Percentiles rank a stretch among this genome's conserved stretches.
Evolutionary conservation across 1,140 invertebrate genomes (phyloP).

Genomic region (Stegodyphus dumicola): DNA sequence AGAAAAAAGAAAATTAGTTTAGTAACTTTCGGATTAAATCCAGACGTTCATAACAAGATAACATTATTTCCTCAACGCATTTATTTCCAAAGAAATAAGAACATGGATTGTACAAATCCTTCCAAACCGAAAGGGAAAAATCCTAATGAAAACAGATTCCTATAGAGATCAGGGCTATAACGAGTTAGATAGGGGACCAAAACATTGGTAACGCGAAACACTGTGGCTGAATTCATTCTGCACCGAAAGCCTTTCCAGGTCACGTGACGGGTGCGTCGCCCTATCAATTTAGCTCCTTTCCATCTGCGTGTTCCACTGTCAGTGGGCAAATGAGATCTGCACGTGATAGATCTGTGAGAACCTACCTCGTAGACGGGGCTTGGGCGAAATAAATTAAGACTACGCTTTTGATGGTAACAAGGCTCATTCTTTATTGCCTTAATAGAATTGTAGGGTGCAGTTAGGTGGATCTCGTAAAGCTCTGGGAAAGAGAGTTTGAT

Average conservation of each 20-base stretch:
- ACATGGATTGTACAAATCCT: too few relatives aligned
- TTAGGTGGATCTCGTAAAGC: not conserved
- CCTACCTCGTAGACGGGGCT: not conserved
- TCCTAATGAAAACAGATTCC: constrained; percentile 21
- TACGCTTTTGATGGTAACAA: constrained; percentile 10
- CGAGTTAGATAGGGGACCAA: not conserved
- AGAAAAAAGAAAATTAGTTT: too few relatives aligned
- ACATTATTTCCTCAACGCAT: too few relatives aligned
- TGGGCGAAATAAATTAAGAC: constrained; percentile 11
- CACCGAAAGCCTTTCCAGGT: too few relatives aligned
- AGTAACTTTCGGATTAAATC: too few relatives aligned
- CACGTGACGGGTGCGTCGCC: too few relatives aligned
- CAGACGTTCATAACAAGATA: too few relatives aligned
- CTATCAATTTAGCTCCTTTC: constrained; percentile 1
- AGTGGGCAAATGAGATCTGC: constrained; percentile 11
- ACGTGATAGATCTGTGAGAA: constrained; percentile 1
- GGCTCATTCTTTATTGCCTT: constrained; percentile 9
- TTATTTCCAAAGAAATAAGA: too few relatives aligned
- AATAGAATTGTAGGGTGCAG: not conserved
- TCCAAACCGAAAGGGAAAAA: too few relatives aligned
- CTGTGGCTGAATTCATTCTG: too few relatives aligned
- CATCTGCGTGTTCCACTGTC: constrained; percentile 14
- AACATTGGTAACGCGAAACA: too few relatives aligned
- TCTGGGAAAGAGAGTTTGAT: too few relatives aligned
- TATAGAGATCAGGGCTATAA: not conserved